phyloP scores from a whole-genome alignment of 1,140 invertebrate genomes.

The Drosophila teissieri region DNA sequence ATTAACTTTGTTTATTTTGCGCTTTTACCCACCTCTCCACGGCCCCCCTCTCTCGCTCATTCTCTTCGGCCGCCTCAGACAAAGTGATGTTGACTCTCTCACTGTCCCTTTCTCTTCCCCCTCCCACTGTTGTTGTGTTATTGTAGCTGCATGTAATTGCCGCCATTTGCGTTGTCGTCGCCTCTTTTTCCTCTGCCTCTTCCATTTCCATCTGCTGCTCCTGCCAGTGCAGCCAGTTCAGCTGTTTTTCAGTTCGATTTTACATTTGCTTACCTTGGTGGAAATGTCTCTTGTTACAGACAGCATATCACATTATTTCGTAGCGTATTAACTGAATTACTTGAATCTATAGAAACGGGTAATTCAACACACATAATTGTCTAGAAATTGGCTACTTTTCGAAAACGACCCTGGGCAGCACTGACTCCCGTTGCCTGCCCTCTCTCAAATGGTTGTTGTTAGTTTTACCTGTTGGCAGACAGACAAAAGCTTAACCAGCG shows the following conservation, averaged over 20 bases:
- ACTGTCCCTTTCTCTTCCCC: neutral
- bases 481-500: conserved; percentile 52
- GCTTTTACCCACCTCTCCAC: conserved; percentile 50
- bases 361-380: too few relatives aligned
- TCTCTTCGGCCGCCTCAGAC: conserved; percentile 19
- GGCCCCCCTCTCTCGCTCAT: neutral
- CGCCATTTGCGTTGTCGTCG: conserved; percentile 73
- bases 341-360: too few relatives aligned
- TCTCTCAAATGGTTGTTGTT: conserved; percentile 51
- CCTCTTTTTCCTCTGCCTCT: conserved; percentile 1
- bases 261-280: neutral
- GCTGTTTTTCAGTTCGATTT: neutral
- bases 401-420: neutral
- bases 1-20: conserved; percentile 82
- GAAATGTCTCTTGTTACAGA: too few relatives aligned
- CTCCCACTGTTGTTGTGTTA: conserved; percentile 35
- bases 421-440: neutral
- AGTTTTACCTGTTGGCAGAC: conserved; percentile 70
- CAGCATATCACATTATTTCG: neutral
- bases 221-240: neutral
- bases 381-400: neutral
- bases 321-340: too few relatives aligned
- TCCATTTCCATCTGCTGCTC: neutral
- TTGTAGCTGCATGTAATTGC: conserved; percentile 74
- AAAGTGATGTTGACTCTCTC: conserved; percentile 71